Evolutionary conservation across 2,888 invertebrate genomes (phyloP).

Genomic region (Temnothorax unifasciatus): DNA sequence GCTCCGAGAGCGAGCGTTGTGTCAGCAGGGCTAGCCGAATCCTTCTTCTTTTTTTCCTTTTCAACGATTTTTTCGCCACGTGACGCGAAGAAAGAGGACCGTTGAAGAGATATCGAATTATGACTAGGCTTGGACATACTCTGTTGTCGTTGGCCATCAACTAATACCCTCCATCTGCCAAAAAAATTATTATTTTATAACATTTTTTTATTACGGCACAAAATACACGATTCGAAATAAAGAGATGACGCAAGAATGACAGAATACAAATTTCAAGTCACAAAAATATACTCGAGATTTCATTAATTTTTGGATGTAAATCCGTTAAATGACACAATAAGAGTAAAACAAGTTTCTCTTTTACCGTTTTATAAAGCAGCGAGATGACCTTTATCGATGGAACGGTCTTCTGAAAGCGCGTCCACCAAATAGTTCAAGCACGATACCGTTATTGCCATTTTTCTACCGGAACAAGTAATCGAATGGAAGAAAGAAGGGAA

Average conservation of each 20-base stretch:
- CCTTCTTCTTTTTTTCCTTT: not conserved
- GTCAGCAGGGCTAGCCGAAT: not conserved
- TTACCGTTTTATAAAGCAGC: not conserved
- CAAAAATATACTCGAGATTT: not conserved
- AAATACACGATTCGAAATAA: not conserved
- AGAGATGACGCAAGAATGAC: not conserved
- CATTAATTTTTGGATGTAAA: not conserved
- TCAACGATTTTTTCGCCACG: not conserved
- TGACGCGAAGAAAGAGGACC: not conserved
- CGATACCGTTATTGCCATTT: constrained; percentile 30
- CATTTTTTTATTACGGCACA: not conserved
- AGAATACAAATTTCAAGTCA: not conserved
- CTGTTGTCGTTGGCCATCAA: not conserved
- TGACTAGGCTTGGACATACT: not conserved
- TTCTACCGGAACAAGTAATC: constrained; percentile 28
- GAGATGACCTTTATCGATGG: constrained; percentile 53
- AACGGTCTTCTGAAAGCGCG: constrained; percentile 2
- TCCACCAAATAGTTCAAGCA: not conserved
- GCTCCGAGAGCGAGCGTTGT: not conserved
- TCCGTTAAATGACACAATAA: not conserved
- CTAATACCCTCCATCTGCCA: not conserved
- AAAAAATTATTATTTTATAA: not conserved
- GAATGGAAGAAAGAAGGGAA: constrained; percentile 33
- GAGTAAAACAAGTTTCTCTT: not conserved
- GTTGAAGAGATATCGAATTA: not conserved